Percentiles rank a stretch among this genome's conserved stretches.
Evolutionary conservation across 2,113 vertebrate genomes (phyloP).

Genomic region (Cryptotis parvus): DNA sequence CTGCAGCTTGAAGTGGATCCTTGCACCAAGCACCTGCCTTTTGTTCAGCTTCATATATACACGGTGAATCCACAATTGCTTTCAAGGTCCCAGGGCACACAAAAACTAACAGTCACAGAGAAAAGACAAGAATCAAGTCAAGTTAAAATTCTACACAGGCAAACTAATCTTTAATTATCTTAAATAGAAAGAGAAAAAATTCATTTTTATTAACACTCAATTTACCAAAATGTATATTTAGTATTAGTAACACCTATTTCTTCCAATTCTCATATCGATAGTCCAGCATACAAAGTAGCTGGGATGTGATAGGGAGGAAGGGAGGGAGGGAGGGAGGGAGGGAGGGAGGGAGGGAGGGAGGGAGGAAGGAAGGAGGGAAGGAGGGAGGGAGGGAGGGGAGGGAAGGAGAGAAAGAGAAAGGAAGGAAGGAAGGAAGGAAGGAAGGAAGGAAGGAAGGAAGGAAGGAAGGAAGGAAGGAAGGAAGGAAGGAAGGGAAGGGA

Average conservation of each 20-base stretch:
- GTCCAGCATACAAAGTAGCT: constrained; percentile 78
- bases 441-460: no score
- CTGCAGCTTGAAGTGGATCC: constrained; percentile 98
- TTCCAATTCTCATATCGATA: constrained; percentile 80
- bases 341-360: no score
- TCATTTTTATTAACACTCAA: constrained; percentile 82
- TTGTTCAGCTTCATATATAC: constrained; percentile 98
- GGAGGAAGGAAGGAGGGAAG: no score
- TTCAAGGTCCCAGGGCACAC: constrained; percentile 99
- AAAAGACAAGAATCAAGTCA: constrained; percentile 89
- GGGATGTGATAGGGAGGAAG: no score
- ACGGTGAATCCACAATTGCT: constrained; percentile 97
- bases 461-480: no score
- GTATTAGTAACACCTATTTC: constrained; percentile 76
- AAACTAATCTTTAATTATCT: constrained; percentile 79
- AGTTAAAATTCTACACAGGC: constrained; percentile 87
- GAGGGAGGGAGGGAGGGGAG: no score
- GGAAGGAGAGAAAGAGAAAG: no score
- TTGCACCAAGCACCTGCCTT: constrained; percentile 99
- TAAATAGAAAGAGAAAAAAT: constrained; percentile 83
- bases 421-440: no score
- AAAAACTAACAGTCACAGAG: constrained; percentile 97
- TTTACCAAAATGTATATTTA: constrained; percentile 81
- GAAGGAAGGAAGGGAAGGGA: no score
- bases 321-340: no score